These are phyloP conservation scores for Ooceraea biroi DNA, from an alignment of 1,140 invertebrate genomes.

Conservation along the genomic window DNA sequence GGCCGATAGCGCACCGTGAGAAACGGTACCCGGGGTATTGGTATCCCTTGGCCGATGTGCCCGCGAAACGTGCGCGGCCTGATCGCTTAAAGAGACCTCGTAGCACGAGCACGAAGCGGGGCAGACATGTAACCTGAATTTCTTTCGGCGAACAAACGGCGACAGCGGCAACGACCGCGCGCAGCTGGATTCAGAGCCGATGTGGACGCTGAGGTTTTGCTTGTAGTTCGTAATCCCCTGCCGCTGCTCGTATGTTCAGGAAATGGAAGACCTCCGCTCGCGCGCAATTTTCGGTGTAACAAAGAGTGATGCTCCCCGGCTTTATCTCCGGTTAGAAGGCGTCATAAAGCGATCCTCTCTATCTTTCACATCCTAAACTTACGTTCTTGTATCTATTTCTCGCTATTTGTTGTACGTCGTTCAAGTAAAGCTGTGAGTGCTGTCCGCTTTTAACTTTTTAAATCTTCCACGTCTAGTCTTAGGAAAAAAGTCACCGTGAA, in stretches of 20 bases:
- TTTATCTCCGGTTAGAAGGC: slow-evolving; percentile 23
- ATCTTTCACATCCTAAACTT: not conserved
- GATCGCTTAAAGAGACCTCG: slow-evolving; percentile 49
- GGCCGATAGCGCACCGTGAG: slow-evolving; percentile 65
- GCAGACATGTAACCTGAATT: slow-evolving; percentile 63
- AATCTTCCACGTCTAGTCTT: not conserved
- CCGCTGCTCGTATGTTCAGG: slow-evolving; percentile 23
- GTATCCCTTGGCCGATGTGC: slow-evolving; percentile 31
- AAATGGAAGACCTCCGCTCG: slow-evolving; percentile 33
- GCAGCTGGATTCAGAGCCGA: slow-evolving; percentile 18
- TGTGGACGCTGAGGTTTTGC: slow-evolving; percentile 50
- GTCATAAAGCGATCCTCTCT: not conserved
- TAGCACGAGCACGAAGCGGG: slow-evolving; percentile 37
- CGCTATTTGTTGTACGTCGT: not conserved
- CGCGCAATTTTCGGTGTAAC: no score
- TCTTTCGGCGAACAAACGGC: slow-evolving; percentile 58
- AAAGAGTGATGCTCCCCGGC: no score
- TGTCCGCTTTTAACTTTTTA: no score
- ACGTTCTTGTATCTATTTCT: not conserved
- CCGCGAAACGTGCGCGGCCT: slow-evolving; percentile 51
- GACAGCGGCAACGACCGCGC: slow-evolving; percentile 49
- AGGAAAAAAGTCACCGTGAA: not conserved
- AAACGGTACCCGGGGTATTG: slow-evolving; percentile 41
- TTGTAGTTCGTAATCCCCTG: slow-evolving; percentile 9
- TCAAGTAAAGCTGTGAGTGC: not conserved